A percentile compares a stretch with the other conserved stretches of the same genome.
phyloP scores from a whole-genome alignment of 2,113 vertebrate genomes.

The Bubalus kerabau region DNA sequence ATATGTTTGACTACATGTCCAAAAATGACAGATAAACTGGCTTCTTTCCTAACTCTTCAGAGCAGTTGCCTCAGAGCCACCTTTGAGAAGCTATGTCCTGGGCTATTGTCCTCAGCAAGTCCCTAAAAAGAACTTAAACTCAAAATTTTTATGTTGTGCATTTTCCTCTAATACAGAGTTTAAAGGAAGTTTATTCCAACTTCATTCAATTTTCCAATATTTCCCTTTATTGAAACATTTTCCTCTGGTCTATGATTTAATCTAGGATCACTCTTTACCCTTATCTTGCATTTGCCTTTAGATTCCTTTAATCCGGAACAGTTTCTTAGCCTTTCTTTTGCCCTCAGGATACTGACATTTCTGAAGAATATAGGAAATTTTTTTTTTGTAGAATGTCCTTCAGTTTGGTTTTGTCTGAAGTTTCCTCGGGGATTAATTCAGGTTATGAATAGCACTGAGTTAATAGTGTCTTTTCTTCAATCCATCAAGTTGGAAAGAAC shows the following conservation, averaged over 20 bases:
- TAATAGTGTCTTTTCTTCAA: not conserved
- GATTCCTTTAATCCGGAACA: not conserved
- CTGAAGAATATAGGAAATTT: not conserved
- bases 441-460: not conserved
- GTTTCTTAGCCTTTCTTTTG: not conserved
- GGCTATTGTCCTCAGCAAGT: not conserved
- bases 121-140: not conserved
- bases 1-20: not conserved
- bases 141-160: not conserved
- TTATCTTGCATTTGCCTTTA: not conserved
- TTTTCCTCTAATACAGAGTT: not conserved
- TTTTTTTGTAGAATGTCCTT: not conserved
- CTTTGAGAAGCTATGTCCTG: not conserved
- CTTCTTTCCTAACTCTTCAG: not conserved
- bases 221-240: not conserved
- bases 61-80: not conserved
- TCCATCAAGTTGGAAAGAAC: not conserved
- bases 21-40: not conserved
- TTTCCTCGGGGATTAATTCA: not conserved
- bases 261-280: not conserved
- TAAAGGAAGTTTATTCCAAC: not conserved
- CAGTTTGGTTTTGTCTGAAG: not conserved
- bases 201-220: not conserved
- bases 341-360: not conserved
- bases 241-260: not conserved